These are phyloP conservation scores for Drosophila azteca DNA, from an alignment of 1,140 invertebrate genomes.

Conservation along the genomic window DNA sequence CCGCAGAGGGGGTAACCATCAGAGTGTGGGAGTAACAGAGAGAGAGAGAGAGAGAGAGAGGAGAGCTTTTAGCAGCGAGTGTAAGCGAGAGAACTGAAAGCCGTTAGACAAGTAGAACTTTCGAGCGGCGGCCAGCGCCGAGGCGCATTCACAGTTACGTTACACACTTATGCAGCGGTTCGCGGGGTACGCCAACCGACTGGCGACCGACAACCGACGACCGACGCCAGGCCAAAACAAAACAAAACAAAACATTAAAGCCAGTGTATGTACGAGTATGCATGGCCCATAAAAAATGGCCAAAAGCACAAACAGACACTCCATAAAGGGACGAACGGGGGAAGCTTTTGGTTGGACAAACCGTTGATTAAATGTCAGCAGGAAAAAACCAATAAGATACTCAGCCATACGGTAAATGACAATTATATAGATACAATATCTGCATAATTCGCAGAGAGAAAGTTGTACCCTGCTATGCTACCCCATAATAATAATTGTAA, in stretches of 20 bases:
- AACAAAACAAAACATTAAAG: constrained; percentile 22
- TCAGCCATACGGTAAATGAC: constrained; percentile 10
- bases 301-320: constrained; percentile 27
- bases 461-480: constrained; percentile 1
- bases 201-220: background rate
- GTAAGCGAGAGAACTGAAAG: constrained; percentile 9
- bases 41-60: background rate
- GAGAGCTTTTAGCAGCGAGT: background rate
- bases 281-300: constrained; percentile 44
- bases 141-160: constrained; percentile 48
- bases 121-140: too few species aligned
- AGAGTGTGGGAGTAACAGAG: background rate
- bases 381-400: constrained; percentile 31
- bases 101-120: constrained; percentile 48
- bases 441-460: constrained; percentile 6
- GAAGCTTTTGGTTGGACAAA: background rate
- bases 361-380: constrained; percentile 55
- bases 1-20: too few species aligned
- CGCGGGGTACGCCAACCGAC: constrained; percentile 20
- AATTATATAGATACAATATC: constrained; percentile 5
- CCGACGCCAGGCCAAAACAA: background rate
- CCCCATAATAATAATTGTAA: too few species aligned
- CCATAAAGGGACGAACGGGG: constrained; percentile 33
- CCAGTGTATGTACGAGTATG: background rate
- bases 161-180: constrained; percentile 40